A percentile compares a stretch with the other conserved stretches of the same genome.
These are phyloP conservation scores for Macropodus opercularis DNA, from an alignment of 2,797 vertebrate genomes.

Conservation along the genomic window DNA sequence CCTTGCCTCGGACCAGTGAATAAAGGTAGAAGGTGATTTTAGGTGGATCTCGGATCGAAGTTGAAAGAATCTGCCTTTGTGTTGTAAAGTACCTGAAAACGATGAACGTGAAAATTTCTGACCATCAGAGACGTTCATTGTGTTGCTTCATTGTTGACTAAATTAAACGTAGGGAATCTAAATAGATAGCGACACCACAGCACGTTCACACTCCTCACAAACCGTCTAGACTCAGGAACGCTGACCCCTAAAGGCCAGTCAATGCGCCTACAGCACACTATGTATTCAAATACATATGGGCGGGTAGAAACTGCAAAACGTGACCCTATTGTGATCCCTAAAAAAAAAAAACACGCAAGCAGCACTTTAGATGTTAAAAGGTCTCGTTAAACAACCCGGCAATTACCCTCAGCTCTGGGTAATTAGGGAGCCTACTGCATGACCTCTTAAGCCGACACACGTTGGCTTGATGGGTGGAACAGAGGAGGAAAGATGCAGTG, in stretches of 20 bases:
- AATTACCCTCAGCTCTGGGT: slow-evolving; percentile 64
- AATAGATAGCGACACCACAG: no score
- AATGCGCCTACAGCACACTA: slow-evolving; percentile 18
- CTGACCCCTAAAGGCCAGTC: slow-evolving; percentile 80
- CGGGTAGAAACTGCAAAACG: slow-evolving; percentile 8
- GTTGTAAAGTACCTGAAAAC: slow-evolving; percentile 1
- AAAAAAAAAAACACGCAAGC: slow-evolving; percentile 30
- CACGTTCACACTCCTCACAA: no score
- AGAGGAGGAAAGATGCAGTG: slow-evolving; percentile 31
- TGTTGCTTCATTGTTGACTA: not conserved
- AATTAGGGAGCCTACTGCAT: slow-evolving; percentile 68
- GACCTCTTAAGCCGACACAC: slow-evolving; percentile 60
- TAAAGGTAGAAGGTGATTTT: slow-evolving; percentile 10
- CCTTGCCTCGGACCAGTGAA: slow-evolving; percentile 23
- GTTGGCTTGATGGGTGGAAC: slow-evolving; percentile 66
- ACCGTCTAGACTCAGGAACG: no score
- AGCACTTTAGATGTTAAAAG: slow-evolving; percentile 52
- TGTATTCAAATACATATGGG: not conserved
- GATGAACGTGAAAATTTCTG: no score
- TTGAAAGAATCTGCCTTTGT: slow-evolving; percentile 25
- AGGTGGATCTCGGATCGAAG: slow-evolving; percentile 19
- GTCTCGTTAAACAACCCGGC: slow-evolving; percentile 75
- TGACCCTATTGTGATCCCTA: slow-evolving; percentile 43
- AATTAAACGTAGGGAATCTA: no score
- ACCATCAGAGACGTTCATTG: no score